A percentile compares a stretch with the other conserved stretches of the same genome.
Conservation (phyloP, 2,797 vertebrate genomes). For the Crenuchus spilurus region DNA sequence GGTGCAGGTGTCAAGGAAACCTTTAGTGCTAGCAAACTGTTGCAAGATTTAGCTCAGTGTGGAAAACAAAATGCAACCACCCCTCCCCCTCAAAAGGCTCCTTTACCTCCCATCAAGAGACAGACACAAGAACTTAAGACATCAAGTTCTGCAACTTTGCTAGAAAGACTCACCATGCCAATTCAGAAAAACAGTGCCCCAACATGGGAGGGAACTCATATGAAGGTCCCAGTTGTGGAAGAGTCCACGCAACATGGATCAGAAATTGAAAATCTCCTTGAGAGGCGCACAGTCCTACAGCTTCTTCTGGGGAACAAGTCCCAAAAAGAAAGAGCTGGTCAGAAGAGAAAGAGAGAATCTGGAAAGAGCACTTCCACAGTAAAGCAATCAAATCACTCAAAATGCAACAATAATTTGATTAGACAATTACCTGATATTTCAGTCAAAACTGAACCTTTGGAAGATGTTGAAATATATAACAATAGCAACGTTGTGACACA, state of each 20-base stretch:
- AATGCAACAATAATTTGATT: constrained; percentile 71
- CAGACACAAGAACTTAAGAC: constrained; percentile 74
- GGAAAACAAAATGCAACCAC: constrained; percentile 78
- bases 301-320: constrained; percentile 88
- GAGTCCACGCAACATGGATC: constrained; percentile 83
- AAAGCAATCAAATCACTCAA: constrained; percentile 74
- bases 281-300: constrained; percentile 95
- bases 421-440: constrained; percentile 83
- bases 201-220: constrained; percentile 80
- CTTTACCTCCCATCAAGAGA: constrained; percentile 71
- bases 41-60: constrained; percentile 96
- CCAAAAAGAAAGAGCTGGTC: constrained; percentile 84
- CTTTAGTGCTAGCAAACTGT: constrained; percentile 96
- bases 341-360: constrained; percentile 79
- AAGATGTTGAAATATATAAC: constrained; percentile 74
- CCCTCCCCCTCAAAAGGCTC: constrained; percentile 66
- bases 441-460: constrained; percentile 89
- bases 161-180: constrained; percentile 88
- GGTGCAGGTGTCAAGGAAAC: constrained; percentile 81
- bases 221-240: constrained; percentile 67
- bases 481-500: constrained; percentile 56
- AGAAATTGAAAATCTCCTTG: constrained; percentile 96
- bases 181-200: constrained; percentile 80
- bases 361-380: constrained; percentile 75
- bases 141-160: constrained; percentile 82